Evolutionary conservation across 2,888 invertebrate species (phyloP), one percentile per base, ranked within the genome.

Genomic region (Tineola bisselliella): DNA sequence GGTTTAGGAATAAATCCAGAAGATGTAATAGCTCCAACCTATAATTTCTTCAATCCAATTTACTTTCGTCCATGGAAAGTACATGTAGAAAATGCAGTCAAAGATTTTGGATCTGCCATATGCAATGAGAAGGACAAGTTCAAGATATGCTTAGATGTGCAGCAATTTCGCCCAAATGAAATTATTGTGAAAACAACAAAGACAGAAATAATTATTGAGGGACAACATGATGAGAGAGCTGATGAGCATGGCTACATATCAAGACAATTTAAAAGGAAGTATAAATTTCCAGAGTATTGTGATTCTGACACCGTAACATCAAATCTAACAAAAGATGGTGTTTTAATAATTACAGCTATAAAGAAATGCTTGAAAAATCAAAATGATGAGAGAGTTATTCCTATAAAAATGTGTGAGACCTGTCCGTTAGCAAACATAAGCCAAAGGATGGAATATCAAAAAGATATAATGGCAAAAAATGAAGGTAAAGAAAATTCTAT

Each of bases 131-230:
- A 72, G 63, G 81, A 84, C 61, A 70, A 69, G 60, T 87, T 81
- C 63, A 82, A 90, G 80, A 89, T 92, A 1, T 88, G 88, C 60
- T 71, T 92, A 61, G 92, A 92, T 67, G 91, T 92, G 0, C 90
- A 90, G 68, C 90, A 92, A 68, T 93, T 92, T 70, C 76, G 88
- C 5, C 92, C 92, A 0, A 88, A 89, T 15, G 93, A 93, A 76
- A 88, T 93, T 31, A 88, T 88, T 0, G 92, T 93, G 0, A 92
- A 91, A 75, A 89, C 91, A 0, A 80, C 83, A 10, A 89, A 90
- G 63, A 87, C 88, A 63, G 87, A 86, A 65, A 86, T 92, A 31
- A 76, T 91, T 10, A 88, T 91, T 10, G 90, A 91, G 71, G 88
- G 82, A 2, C 86, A 79, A 65, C 88, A 89, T 64, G 83, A 87